These are phyloP conservation scores for Pseudomyrmex concolor DNA, from an alignment of 1,140 invertebrate species.

Conservation along the genomic window DNA sequence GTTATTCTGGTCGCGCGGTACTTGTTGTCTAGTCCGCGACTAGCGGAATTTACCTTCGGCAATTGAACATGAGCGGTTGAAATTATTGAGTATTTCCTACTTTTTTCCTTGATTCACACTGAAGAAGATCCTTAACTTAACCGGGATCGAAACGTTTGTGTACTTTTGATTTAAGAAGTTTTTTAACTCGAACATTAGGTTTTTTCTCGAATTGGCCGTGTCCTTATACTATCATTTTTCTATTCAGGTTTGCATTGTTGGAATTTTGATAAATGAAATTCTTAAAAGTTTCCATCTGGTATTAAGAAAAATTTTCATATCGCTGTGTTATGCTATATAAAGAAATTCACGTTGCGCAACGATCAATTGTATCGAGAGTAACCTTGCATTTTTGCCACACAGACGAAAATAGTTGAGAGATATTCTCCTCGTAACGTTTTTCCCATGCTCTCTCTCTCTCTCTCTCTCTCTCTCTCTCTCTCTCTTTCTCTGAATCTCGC, in stretches of 20 bases:
- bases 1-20: too few relatives aligned
- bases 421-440: constrained; percentile 51
- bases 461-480: too few relatives aligned
- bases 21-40: too few relatives aligned
- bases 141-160: constrained; percentile 36
- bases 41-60: too few relatives aligned
- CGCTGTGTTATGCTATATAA: constrained; percentile 43
- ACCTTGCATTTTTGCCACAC: constrained; percentile 44
- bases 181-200: too few relatives aligned
- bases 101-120: too few relatives aligned
- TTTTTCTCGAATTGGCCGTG: too few relatives aligned
- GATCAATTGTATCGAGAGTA: constrained; percentile 57
- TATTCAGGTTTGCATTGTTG: constrained; percentile 25
- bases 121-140: too few relatives aligned
- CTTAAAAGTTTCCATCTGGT: constrained; percentile 40
- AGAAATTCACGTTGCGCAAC: constrained; percentile 40
- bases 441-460: neutral
- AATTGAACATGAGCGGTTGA: too few relatives aligned
- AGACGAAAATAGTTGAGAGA: constrained; percentile 51
- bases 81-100: too few relatives aligned
- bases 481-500: constrained; percentile 29
- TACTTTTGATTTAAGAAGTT: too few relatives aligned
- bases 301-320: constrained; percentile 61
- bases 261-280: constrained; percentile 53
- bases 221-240: too few relatives aligned